A percentile compares a stretch with the other conserved stretches of the same genome.
These are phyloP conservation scores for Ianthella basta DNA, from an alignment of 37 sponge, comb jelly and placozoan genomes.

Conservation along the genomic window DNA sequence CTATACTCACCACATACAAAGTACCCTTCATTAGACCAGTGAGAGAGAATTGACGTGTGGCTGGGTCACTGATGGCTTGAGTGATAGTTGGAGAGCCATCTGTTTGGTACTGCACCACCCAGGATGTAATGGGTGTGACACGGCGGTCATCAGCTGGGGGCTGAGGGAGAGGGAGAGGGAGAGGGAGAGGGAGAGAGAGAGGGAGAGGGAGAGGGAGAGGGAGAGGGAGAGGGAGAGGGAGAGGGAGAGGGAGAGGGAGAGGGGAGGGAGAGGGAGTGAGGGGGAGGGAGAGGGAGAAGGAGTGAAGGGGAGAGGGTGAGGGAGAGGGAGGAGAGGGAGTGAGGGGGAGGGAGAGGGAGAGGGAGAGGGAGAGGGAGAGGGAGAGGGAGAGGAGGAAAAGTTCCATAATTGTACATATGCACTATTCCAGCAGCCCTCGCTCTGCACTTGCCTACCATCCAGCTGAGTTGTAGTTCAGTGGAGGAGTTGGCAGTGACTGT, in stretches of 20 bases:
- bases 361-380: too few relatives aligned
- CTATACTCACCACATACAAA: neutral
- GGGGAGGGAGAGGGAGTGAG: neutral
- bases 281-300: slow-evolving; percentile 8
- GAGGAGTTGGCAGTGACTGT: neutral
- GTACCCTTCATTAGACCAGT: slow-evolving; percentile 27
- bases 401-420: too few relatives aligned
- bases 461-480: slow-evolving; percentile 3
- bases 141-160: neutral
- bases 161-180: too few relatives aligned
- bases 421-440: too few relatives aligned
- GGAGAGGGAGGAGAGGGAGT: neutral
- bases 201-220: slow-evolving; percentile 10
- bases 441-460: slow-evolving; percentile 13
- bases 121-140: neutral
- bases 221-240: slow-evolving; percentile 37
- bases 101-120: slow-evolving; percentile 3
- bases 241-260: slow-evolving; percentile 31
- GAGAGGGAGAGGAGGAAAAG: too few relatives aligned
- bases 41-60: too few relatives aligned
- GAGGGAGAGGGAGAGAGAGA: too few relatives aligned
- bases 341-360: slow-evolving; percentile 5
- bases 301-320: neutral
- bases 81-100: neutral
- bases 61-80: neutral